Percentiles rank a stretch among this genome's conserved stretches.
phyloP scores from a whole-genome alignment of 2,113 vertebrate species.

The Setophaga kirtlandii region DNA sequence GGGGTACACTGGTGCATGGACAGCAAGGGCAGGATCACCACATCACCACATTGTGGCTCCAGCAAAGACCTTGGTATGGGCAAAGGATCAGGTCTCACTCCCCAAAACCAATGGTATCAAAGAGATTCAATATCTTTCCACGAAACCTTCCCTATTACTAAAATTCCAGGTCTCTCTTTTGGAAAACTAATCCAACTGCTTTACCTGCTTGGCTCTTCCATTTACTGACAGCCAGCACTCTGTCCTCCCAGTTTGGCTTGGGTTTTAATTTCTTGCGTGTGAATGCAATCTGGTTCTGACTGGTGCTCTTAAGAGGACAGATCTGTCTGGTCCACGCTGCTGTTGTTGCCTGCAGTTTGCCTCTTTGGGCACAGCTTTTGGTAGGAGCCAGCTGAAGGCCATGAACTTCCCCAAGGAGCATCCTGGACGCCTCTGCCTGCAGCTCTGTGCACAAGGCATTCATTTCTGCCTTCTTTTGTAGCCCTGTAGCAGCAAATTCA shows the following conservation, averaged over 20 bases:
- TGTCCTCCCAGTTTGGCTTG: not conserved
- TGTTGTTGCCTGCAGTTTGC: not conserved
- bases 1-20: fast-evolving
- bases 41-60: fast-evolving
- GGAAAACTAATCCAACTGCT: not conserved
- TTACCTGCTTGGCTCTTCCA: not conserved
- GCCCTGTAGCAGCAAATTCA: not conserved
- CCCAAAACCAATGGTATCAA: not conserved
- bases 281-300: not conserved
- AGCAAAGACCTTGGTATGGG: fast-evolving
- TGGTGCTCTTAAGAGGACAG: not conserved
- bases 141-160: not conserved
- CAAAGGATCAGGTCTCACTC: not conserved
- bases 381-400: not conserved
- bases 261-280: not conserved
- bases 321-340: fast-evolving
- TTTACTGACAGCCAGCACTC: not conserved
- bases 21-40: not conserved
- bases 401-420: not conserved
- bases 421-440: not conserved
- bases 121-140: not conserved
- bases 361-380: not conserved
- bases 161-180: not conserved
- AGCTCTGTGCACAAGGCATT: not conserved
- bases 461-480: not conserved